A percentile compares a stretch with the other conserved stretches of the same genome.
Evolutionary conservation across 2,113 vertebrate species (phyloP).

Genomic region (Lethenteron reissneri): DNA sequence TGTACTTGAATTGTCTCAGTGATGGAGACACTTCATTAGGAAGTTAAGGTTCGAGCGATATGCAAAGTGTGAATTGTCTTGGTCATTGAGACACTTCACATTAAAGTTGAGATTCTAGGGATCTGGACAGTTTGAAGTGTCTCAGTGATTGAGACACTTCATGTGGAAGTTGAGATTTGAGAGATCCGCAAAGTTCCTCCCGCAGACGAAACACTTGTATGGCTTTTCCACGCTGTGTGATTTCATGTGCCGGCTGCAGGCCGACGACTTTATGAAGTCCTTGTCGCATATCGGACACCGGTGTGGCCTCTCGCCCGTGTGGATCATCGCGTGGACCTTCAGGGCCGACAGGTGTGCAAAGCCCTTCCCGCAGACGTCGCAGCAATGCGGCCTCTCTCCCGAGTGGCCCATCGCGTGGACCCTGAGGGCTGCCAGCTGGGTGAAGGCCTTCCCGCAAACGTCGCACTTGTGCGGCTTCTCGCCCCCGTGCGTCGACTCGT

Average conservation of each 20-base stretch:
- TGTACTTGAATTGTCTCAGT: too few species aligned
- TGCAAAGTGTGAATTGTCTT: conserved; percentile 33
- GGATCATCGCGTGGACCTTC: not conserved
- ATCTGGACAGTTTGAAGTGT: too few species aligned
- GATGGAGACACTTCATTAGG: too few species aligned
- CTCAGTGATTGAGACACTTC: too few species aligned
- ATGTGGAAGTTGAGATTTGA: too few species aligned
- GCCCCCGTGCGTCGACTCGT: conserved; percentile 27
- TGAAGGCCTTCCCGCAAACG: conserved; percentile 1
- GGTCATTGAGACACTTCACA: too few species aligned
- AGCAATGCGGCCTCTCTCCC: not conserved
- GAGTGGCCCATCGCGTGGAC: conserved; percentile 1
- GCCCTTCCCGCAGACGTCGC: not conserved
- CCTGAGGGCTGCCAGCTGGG: not conserved
- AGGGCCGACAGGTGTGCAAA: not conserved
- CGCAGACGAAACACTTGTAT: conserved; percentile 98
- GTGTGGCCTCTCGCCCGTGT: not conserved
- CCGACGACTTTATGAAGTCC: not conserved
- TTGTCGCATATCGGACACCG: conserved; percentile 1
- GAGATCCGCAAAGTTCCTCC: conserved; percentile 56
- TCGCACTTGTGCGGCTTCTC: conserved; percentile 1
- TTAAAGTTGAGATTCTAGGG: too few species aligned
- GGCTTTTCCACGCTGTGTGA: conserved; percentile 85
- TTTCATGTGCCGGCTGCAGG: conserved; percentile 20
- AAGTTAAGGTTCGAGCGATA: too few species aligned